phyloP scores from a whole-genome alignment of 2,113 vertebrate species.

The Aleadryas rufinucha region DNA sequence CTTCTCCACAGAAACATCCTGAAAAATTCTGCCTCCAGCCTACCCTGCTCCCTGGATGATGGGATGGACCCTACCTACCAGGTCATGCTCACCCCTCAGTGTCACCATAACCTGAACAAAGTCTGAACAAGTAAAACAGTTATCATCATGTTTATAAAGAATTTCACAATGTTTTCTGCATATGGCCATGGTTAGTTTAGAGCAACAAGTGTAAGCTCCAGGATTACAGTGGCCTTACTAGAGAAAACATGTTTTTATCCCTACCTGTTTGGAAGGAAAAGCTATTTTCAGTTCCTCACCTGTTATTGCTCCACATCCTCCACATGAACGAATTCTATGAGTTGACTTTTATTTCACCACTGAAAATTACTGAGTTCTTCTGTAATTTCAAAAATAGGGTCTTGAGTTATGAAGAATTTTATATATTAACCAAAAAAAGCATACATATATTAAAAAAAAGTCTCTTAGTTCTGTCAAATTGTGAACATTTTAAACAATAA shows the following conservation, averaged over 20 bases:
- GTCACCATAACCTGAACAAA: neutral
- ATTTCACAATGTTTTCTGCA: neutral
- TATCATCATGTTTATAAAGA: neutral
- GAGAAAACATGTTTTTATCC: neutral
- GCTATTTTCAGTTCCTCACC: neutral
- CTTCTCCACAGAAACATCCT: neutral
- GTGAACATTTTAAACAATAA: neutral
- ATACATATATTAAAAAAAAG: neutral
- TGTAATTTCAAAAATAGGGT: neutral
- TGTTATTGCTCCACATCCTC: neutral
- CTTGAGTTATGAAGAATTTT: neutral
- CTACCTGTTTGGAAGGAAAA: neutral
- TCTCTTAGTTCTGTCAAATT: neutral
- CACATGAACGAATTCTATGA: neutral
- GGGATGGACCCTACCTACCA: neutral
- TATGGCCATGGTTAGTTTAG: neutral
- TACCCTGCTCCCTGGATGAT: neutral
- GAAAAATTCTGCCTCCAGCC: neutral
- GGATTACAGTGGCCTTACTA: neutral
- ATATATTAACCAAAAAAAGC: neutral
- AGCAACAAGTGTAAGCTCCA: neutral
- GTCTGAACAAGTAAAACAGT: neutral
- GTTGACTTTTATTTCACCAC: neutral
- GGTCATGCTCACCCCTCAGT: fast-evolving
- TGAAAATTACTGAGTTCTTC: neutral